A percentile compares a stretch with the other conserved stretches of the same genome.
phyloP scores from a whole-genome alignment of 2,113 vertebrate genomes.

The Hydropotes inermis region DNA sequence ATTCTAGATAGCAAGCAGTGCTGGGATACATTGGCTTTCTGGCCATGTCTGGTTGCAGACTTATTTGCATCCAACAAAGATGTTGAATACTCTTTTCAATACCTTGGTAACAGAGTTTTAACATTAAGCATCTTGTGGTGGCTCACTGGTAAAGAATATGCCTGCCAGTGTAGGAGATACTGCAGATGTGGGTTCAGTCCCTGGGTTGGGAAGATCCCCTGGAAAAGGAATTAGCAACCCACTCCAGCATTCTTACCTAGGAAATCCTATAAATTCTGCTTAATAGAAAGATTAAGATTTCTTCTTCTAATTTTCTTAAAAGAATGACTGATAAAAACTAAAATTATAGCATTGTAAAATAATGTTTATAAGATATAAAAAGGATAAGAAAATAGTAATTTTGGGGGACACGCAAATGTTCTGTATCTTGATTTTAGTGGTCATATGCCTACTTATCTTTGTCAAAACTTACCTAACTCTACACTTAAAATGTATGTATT shows the following conservation, averaged over 20 bases:
- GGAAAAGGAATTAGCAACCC: not conserved
- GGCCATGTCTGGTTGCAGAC: not conserved
- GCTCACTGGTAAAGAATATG: not conserved
- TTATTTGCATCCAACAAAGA: not conserved
- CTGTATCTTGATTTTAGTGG: not conserved
- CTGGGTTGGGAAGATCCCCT: not conserved
- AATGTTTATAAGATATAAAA: not conserved
- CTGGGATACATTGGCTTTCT: not conserved
- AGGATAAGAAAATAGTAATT: not conserved
- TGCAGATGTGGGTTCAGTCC: not conserved
- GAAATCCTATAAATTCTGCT: not conserved
- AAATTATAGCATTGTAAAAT: not conserved
- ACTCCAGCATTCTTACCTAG: not conserved
- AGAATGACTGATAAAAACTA: not conserved
- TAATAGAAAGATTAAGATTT: not conserved
- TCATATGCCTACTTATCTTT: not conserved
- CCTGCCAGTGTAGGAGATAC: not conserved
- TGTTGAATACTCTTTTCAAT: not conserved
- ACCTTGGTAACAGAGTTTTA: not conserved
- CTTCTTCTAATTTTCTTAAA: not conserved
- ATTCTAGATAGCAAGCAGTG: not conserved
- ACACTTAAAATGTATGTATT: not conserved
- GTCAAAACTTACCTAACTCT: not conserved
- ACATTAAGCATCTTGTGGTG: not conserved
- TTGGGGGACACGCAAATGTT: not conserved